A percentile compares a stretch with the other conserved stretches of the same genome.
Evolutionary conservation across 2,888 invertebrate species (phyloP).

Genomic region (Macroteleia sp.): DNA sequence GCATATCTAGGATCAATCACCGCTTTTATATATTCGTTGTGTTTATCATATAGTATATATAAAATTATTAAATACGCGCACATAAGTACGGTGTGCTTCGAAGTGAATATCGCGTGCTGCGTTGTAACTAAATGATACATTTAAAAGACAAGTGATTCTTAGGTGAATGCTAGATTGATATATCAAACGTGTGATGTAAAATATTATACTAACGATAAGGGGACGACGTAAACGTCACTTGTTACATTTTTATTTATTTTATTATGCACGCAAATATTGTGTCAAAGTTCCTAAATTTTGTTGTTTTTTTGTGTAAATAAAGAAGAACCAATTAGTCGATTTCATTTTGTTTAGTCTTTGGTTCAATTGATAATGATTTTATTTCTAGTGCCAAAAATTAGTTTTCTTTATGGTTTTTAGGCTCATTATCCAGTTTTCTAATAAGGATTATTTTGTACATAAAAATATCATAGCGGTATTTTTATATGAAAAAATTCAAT

Average conservation of each 20-base stretch:
- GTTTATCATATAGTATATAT: slow-evolving; percentile 82
- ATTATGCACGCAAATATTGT: slow-evolving; percentile 1
- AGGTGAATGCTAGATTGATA: slow-evolving; percentile 37
- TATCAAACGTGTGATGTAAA: slow-evolving; percentile 41
- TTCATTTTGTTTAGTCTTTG: too few relatives aligned
- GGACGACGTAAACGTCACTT: slow-evolving; percentile 6
- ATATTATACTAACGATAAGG: slow-evolving; percentile 47
- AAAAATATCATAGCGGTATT: slow-evolving; percentile 58
- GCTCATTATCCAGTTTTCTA: background rate
- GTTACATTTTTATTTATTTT: background rate
- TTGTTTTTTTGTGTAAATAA: slow-evolving; percentile 27
- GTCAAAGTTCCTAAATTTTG: slow-evolving; percentile 35
- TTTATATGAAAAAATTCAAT: slow-evolving; percentile 45
- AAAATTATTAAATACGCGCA: slow-evolving; percentile 66
- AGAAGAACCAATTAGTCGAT: too few relatives aligned
- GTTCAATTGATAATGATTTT: too few relatives aligned
- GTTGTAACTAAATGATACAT: slow-evolving; percentile 32
- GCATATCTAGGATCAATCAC: slow-evolving; percentile 33
- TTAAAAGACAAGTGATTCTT: slow-evolving; percentile 23
- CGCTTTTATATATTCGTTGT: slow-evolving; percentile 72
- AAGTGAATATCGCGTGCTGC: slow-evolving; percentile 52
- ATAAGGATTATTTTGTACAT: slow-evolving; percentile 40
- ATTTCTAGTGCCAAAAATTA: slow-evolving; percentile 47
- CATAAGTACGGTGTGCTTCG: slow-evolving; percentile 54
- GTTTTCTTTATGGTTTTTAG: slow-evolving; percentile 3